Percentiles rank a stretch among this genome's conserved stretches.
Evolutionary conservation across 2,113 vertebrate species (phyloP).

Genomic region (Salvelinus alpinus): DNA sequence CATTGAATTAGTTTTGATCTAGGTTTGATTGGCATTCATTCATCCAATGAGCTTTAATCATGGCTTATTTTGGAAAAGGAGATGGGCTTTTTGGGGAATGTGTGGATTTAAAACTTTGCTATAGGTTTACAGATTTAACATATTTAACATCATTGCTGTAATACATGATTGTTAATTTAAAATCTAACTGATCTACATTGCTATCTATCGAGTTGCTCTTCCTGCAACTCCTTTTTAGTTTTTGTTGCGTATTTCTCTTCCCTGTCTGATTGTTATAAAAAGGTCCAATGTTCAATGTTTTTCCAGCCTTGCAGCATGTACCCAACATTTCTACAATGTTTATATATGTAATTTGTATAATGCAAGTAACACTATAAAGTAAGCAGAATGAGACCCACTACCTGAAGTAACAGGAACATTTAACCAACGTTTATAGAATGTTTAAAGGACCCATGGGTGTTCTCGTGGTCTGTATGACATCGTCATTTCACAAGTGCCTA

Average conservation of each 20-base stretch:
- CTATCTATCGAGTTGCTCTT: slow-evolving; percentile 25
- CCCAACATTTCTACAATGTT: not conserved
- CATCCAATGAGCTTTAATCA: slow-evolving; percentile 39
- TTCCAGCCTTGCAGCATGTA: slow-evolving; percentile 19
- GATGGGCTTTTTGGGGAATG: slow-evolving; percentile 1
- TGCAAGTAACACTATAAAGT: slow-evolving; percentile 36
- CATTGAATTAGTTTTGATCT: slow-evolving; percentile 10
- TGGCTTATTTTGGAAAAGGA: slow-evolving; percentile 30
- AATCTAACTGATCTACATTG: slow-evolving; percentile 42
- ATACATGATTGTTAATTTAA: slow-evolving; percentile 60
- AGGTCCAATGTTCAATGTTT: not conserved
- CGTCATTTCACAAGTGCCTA: slow-evolving; percentile 58
- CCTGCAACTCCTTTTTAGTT: slow-evolving; percentile 17
- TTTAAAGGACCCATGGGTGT: slow-evolving; percentile 21
- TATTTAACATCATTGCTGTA: slow-evolving; percentile 58
- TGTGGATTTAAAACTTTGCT: slow-evolving; percentile 14
- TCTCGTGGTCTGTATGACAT: slow-evolving; percentile 23
- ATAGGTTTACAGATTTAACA: slow-evolving; percentile 50
- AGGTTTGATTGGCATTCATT: slow-evolving; percentile 21
- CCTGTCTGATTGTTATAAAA: slow-evolving; percentile 41
- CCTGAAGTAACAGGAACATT: not conserved
- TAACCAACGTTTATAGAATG: slow-evolving; percentile 12
- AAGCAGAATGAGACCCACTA: slow-evolving; percentile 12
- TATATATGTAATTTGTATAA: slow-evolving; percentile 8
- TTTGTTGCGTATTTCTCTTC: slow-evolving; percentile 14